Evolutionary conservation across 2,888 invertebrate genomes (phyloP).

Genomic region (Drosophila sordidula): DNA sequence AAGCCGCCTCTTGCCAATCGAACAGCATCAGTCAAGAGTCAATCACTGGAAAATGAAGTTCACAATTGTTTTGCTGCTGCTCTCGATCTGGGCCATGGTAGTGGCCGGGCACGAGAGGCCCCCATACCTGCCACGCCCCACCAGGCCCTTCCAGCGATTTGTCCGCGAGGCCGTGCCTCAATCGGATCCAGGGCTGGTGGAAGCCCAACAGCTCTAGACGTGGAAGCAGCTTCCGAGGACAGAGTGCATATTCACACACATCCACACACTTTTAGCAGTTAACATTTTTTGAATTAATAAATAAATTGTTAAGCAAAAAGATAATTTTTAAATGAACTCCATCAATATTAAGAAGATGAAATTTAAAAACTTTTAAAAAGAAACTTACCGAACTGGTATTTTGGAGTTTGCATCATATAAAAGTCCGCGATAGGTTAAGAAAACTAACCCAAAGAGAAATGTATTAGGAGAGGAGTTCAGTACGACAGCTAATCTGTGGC

Average conservation of each 20-base stretch:
- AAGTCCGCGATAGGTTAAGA: slow-evolving; percentile 83
- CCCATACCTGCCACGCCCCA: slow-evolving; percentile 24
- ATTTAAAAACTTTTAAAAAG: background rate
- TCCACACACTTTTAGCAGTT: background rate
- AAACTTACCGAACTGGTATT: slow-evolving; percentile 82
- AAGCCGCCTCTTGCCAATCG: background rate
- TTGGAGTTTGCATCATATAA: slow-evolving; percentile 84
- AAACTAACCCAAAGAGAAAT: slow-evolving; percentile 54
- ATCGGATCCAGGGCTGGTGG: background rate
- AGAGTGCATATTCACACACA: background rate
- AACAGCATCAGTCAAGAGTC: slow-evolving; percentile 21
- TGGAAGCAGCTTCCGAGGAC: background rate
- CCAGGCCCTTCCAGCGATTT: slow-evolving; percentile 24
- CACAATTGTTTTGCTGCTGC: slow-evolving; percentile 25
- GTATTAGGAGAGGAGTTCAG: background rate
- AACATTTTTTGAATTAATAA: background rate
- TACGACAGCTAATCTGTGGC: no score
- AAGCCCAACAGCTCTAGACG: background rate
- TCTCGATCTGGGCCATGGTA: slow-evolving; percentile 31
- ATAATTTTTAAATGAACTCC: background rate
- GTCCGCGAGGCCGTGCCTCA: slow-evolving; percentile 28
- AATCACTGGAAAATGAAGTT: slow-evolving; percentile 24
- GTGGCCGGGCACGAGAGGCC: slow-evolving; percentile 21
- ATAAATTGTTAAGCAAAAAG: background rate
- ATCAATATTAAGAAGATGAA: background rate